These are phyloP conservation scores for Deroptyus accipitrinus DNA, from an alignment of 2,113 vertebrate species.

Conservation along the genomic window DNA sequence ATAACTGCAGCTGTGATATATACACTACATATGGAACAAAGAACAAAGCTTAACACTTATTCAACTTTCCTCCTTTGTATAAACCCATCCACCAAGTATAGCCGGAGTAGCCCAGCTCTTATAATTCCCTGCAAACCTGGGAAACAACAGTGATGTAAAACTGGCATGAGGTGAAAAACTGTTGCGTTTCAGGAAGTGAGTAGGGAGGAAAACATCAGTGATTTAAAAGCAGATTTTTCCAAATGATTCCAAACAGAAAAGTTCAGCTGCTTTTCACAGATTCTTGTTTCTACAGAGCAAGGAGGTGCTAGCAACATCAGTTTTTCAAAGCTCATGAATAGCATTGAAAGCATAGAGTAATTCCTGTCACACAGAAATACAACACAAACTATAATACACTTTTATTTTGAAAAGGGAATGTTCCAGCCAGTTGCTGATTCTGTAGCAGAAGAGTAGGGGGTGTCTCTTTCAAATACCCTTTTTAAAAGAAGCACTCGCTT, in stretches of 20 bases:
- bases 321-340: background rate
- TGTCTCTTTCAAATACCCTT: background rate
- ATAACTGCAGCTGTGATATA: background rate
- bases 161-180: background rate
- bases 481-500: background rate
- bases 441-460: conserved; percentile 6
- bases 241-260: background rate
- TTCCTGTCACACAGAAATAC: conserved; percentile 22
- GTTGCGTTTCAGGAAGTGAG: background rate
- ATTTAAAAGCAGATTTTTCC: background rate
- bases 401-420: background rate
- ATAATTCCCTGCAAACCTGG: background rate
- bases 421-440: background rate
- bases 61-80: background rate
- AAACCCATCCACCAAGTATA: background rate
- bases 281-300: background rate
- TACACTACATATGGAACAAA: background rate
- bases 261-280: background rate
- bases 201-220: background rate
- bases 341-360: background rate
- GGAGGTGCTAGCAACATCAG: background rate
- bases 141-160: background rate
- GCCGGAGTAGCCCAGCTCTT: background rate
- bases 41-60: background rate
- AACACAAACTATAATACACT: background rate